Percentiles rank a stretch among this genome's conserved stretches.
phyloP scores from a whole-genome alignment of 2,888 invertebrate species.

The Acanthosepion lycidas region DNA sequence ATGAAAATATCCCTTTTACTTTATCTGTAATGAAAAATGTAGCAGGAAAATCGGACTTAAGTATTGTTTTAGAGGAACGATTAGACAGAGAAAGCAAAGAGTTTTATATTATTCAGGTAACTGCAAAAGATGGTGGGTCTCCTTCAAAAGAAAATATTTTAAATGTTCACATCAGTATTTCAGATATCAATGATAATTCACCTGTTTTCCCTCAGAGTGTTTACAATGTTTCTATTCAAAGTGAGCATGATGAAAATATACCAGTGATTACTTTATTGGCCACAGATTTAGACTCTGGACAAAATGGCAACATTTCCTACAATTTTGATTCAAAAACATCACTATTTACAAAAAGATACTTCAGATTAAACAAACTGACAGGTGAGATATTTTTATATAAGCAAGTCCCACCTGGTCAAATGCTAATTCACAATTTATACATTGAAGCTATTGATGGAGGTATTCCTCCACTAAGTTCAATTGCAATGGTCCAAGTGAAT shows the following conservation, averaged over 20 bases:
- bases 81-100: constrained; percentile 49
- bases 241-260: background rate
- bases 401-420: background rate
- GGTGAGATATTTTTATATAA: background rate
- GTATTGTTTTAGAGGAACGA: background rate
- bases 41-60: background rate
- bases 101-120: constrained; percentile 40
- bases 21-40: background rate
- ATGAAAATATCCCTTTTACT: background rate
- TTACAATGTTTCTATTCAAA: constrained; percentile 37
- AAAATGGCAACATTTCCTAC: constrained; percentile 35
- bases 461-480: background rate
- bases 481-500: background rate
- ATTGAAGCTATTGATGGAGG: background rate
- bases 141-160: constrained; percentile 41
- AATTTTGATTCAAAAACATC: background rate
- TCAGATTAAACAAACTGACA: background rate
- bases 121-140: constrained; percentile 49
- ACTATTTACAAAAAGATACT: background rate
- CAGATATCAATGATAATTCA: constrained; percentile 52
- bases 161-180: constrained; percentile 48
- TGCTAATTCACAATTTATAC: background rate
- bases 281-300: background rate
- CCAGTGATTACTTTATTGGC: background rate
- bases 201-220: constrained; percentile 49